Evolutionary conservation across 2,888 invertebrate species (phyloP).

Genomic region (Ariolimax columbianus): DNA sequence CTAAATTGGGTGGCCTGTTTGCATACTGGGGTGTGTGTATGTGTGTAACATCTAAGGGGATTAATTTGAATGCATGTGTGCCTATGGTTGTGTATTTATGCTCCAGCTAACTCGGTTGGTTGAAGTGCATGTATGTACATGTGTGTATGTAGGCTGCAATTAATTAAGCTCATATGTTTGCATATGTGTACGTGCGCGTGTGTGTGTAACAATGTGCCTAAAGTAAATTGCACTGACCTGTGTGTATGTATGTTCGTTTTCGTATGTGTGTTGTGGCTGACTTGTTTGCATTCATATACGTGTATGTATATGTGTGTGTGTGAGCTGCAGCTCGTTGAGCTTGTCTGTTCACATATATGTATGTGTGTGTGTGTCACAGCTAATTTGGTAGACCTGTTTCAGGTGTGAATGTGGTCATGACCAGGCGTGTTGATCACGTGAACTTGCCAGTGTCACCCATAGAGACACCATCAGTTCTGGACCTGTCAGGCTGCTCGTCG

Average conservation of each 20-base stretch:
- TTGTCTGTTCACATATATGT: background rate
- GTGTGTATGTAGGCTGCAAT: too few relatives aligned
- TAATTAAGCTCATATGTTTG: background rate
- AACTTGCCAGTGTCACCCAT: conserved; percentile 41
- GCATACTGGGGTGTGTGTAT: too few relatives aligned
- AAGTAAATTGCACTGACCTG: too few relatives aligned
- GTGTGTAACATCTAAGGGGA: too few relatives aligned
- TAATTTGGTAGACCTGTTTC: background rate
- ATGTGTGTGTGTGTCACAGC: background rate
- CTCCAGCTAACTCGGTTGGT: too few relatives aligned
- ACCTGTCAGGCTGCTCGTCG: conserved; percentile 16
- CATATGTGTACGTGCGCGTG: background rate
- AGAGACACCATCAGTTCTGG: conserved; percentile 12
- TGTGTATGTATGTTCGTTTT: background rate
- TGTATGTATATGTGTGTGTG: background rate
- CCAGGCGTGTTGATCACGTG: conserved; percentile 24
- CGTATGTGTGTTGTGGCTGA: background rate
- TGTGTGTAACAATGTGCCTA: too few relatives aligned
- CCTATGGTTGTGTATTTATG: too few relatives aligned
- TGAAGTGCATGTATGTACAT: too few relatives aligned
- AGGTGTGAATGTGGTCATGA: conserved; percentile 33
- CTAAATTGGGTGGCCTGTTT: too few relatives aligned
- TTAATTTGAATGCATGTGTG: too few relatives aligned
- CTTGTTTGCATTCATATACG: background rate
- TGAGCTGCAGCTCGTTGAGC: too few relatives aligned